Evolutionary conservation across 64 coral and sea anemone species (phyloP).

Genomic region (Anthopleura sola): DNA sequence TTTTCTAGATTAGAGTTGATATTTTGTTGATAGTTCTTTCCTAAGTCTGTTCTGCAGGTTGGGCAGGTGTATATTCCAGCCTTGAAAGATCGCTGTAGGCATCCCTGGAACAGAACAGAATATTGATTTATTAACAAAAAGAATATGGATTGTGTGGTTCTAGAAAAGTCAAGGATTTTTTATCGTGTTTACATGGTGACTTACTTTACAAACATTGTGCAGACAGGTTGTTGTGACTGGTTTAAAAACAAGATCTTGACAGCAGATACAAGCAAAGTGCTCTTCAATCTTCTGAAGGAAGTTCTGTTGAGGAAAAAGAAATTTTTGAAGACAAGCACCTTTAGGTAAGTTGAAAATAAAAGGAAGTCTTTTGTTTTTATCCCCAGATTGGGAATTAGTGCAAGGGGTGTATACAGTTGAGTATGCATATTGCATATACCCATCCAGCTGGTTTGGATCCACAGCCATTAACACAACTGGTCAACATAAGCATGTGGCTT

Average conservation of each 20-base stretch:
- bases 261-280: slow-evolving; percentile 75
- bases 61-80: slow-evolving; percentile 74
- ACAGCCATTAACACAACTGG: too few species aligned
- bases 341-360: background rate
- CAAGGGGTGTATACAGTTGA: too few species aligned
- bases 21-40: slow-evolving; percentile 69
- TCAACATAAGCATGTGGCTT: too few species aligned
- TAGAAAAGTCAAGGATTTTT: too few species aligned
- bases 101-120: slow-evolving; percentile 43
- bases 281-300: slow-evolving; percentile 90
- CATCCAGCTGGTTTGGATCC: too few species aligned
- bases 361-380: background rate
- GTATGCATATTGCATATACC: too few species aligned
- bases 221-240: slow-evolving; percentile 79
- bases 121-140: too few species aligned
- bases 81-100: slow-evolving; percentile 82
- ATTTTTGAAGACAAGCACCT: background rate
- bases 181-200: too few species aligned
- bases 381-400: too few species aligned
- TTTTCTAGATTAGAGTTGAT: slow-evolving; percentile 63
- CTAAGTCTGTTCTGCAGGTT: slow-evolving; percentile 75
- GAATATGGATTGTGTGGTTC: background rate
- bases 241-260: slow-evolving; percentile 88
- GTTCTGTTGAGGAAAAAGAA: slow-evolving; percentile 24
- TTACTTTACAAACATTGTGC: slow-evolving; percentile 92